A percentile compares a stretch with the other conserved stretches of the same genome.
Evolutionary conservation across 2,113 vertebrate species (phyloP).

Genomic region (Cebidichthys violaceus): DNA sequence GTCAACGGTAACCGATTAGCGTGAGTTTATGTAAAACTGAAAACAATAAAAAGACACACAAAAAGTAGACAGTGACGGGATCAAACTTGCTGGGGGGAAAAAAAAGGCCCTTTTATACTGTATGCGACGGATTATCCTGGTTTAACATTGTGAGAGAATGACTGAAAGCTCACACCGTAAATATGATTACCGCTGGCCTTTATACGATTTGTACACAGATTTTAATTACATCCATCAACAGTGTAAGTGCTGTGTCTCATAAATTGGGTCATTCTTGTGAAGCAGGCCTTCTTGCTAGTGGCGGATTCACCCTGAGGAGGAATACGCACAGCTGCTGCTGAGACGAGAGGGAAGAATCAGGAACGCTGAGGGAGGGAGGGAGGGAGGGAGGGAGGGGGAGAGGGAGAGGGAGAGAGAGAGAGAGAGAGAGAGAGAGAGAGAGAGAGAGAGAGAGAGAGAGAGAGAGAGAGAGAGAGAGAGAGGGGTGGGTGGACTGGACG

Average conservation of each 20-base stretch:
- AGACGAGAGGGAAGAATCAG: slow-evolving; percentile 47
- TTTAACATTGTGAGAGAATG: slow-evolving; percentile 53
- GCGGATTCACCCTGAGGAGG: slow-evolving; percentile 75
- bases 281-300: slow-evolving; percentile 64
- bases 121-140: slow-evolving; percentile 54
- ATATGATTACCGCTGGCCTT: slow-evolving; percentile 72
- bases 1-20: slow-evolving; percentile 6
- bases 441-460: slow-evolving; percentile 12
- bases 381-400: background rate
- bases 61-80: slow-evolving; percentile 22
- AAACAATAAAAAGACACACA: slow-evolving; percentile 6
- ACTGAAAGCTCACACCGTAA: slow-evolving; percentile 61
- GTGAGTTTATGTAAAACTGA: background rate
- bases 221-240: slow-evolving; percentile 78
- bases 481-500: slow-evolving; percentile 41
- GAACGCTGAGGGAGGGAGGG: background rate
- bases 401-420: slow-evolving; percentile 11
- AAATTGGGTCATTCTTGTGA: slow-evolving; percentile 79
- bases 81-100: slow-evolving; percentile 45
- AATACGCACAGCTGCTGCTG: slow-evolving; percentile 69
- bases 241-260: slow-evolving; percentile 59
- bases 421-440: slow-evolving; percentile 3
- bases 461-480: slow-evolving; percentile 7
- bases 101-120: slow-evolving; percentile 40
- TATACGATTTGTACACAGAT: slow-evolving; percentile 73